Percentiles rank a stretch among this genome's conserved stretches.
phyloP scores from a whole-genome alignment of 2,888 invertebrate genomes.

The Polylopha cassiicola region DNA sequence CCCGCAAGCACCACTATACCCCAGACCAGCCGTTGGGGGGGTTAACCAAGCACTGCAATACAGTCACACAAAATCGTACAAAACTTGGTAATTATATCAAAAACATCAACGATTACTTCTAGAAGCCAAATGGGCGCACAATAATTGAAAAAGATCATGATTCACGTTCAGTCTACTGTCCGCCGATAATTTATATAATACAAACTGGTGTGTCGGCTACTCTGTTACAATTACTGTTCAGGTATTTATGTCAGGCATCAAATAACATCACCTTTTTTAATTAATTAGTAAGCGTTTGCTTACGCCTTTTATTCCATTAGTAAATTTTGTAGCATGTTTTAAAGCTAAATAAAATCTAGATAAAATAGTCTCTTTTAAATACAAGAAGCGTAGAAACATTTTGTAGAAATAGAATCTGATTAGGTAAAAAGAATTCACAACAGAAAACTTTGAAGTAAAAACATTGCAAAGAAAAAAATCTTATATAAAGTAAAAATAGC shows the following conservation, averaged over 20 bases:
- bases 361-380: not conserved
- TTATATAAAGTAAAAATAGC: no score
- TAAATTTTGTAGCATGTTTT: no score
- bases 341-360: no score
- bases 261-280: conserved; percentile 4
- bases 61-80: not conserved
- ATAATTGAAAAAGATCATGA: no score
- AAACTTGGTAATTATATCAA: not conserved
- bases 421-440: conserved; percentile 3
- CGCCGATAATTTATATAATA: no score
- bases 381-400: not conserved
- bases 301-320: not conserved
- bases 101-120: no score
- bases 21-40: conserved; percentile 51
- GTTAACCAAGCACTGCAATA: conserved; percentile 59
- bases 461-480: conserved; percentile 11
- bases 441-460: conserved; percentile 2
- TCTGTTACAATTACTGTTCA: no score
- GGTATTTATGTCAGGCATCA: conserved; percentile 2
- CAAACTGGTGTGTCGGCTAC: no score
- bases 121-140: no score
- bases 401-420: not conserved
- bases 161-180: no score
- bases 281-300: not conserved
- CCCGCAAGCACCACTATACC: conserved; percentile 52